phyloP scores from a whole-genome alignment of 2,797 vertebrate genomes.

The Neopelma chrysocephalum region DNA sequence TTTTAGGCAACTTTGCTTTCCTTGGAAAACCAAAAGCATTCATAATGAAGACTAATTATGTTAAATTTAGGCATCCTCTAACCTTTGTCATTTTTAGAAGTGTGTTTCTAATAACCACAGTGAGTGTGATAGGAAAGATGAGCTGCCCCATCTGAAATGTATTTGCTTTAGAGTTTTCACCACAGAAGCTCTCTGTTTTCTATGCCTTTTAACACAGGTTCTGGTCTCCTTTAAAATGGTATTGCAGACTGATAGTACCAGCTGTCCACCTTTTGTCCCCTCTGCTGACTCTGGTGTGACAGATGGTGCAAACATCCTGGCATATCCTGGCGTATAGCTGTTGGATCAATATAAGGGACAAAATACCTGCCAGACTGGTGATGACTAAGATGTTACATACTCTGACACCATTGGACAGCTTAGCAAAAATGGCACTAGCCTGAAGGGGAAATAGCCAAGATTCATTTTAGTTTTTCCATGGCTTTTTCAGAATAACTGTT shows the following conservation, averaged over 20 bases:
- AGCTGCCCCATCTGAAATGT: not conserved
- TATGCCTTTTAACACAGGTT: constrained; percentile 51
- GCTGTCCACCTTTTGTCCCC: constrained; percentile 69
- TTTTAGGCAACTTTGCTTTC: constrained; percentile 34
- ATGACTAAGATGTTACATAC: constrained; percentile 64
- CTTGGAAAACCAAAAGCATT: not conserved
- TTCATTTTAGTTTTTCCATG: not conserved
- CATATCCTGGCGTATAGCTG: constrained; percentile 58
- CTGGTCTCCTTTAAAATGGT: constrained; percentile 59
- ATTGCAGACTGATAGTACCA: constrained; percentile 73
- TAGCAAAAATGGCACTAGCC: constrained; percentile 23
- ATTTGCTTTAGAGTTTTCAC: constrained; percentile 25
- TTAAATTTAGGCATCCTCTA: not conserved
- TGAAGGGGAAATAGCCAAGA: constrained; percentile 33
- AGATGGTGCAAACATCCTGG: constrained; percentile 77
- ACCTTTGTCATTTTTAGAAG: not conserved
- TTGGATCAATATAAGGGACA: constrained; percentile 62
- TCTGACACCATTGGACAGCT: constrained; percentile 40
- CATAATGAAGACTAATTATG: not conserved
- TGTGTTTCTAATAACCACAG: not conserved
- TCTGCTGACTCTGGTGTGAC: constrained; percentile 67
- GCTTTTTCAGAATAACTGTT: constrained; percentile 30
- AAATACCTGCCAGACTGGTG: constrained; percentile 68
- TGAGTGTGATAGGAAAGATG: not conserved
- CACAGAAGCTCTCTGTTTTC: constrained; percentile 35